Evolutionary conservation across 2,888 invertebrate species (phyloP), one percentile per base, ranked within the genome.

Genomic region (Hylaea fasciaria): DNA sequence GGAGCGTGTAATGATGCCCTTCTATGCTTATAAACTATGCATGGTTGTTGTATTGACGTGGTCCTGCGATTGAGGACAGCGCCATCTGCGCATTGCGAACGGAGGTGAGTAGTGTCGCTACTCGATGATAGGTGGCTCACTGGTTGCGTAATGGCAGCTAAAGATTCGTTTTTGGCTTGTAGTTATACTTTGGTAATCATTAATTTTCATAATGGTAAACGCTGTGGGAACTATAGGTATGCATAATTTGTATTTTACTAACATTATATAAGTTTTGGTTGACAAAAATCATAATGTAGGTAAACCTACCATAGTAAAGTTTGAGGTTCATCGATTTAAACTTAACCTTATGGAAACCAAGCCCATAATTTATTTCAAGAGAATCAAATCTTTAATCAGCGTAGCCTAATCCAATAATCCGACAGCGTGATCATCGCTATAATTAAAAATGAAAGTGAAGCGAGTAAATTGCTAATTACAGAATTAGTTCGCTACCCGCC

Each of bases 1-100:
- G 86, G 86, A 83, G 74, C 64, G 54, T 74, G 86, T 86, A 88
- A 89, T 88, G 87, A 86, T 84, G 81, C 77, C 72, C 67, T 64
- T 55, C 73, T 69, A 68, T 72, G 60, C 68, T 68, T 71, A 87
- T 90, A 83, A 91, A 90, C 76, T 84, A 90, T 90, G 86, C 86
- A 90, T 83, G 79, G 60, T 37, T 54, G 59, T 69, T 69, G 39
- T 55, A 89, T 89, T 83, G 89, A 89, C 85, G 86, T 72, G 75
- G 71, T 67, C 69, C 61, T 72, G 32, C 9, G 66, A 74, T 77
- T 74, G 74, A 57, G 61, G 50, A 72, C 53, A 77, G 74, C 82
- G 89, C 83, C 85, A 86, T 84, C 91, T 89, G 64, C 73, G 58
- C 66, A 61, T 29, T 29, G 47, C 13, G 29, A 16, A 46, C 7